phyloP scores from a whole-genome alignment of 2,113 vertebrate genomes.

The Gorsachius goisagi region DNA sequence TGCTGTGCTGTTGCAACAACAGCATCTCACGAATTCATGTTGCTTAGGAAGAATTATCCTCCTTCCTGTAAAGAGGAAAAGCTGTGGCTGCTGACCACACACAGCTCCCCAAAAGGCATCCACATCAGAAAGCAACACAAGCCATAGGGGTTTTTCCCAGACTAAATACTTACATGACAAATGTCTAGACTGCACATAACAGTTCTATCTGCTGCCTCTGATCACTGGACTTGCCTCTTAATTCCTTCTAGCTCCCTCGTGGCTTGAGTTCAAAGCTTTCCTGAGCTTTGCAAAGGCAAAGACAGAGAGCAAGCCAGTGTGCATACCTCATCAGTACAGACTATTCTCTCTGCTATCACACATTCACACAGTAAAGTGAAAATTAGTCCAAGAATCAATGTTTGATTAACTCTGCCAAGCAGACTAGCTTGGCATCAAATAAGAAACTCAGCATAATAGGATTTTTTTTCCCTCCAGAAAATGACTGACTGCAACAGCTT shows the following conservation, averaged over 20 bases:
- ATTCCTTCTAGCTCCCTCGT: neutral
- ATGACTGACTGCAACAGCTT: neutral
- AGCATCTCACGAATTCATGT: neutral
- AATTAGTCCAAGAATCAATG: conserved; percentile 32
- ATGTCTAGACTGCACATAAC: neutral
- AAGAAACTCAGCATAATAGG: conserved; percentile 15
- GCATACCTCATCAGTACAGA: neutral
- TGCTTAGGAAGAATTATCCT: neutral
- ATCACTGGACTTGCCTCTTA: neutral
- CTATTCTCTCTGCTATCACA: neutral
- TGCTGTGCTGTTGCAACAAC: neutral
- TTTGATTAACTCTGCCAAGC: conserved; percentile 49
- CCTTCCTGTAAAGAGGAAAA: neutral
- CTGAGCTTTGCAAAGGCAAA: neutral
- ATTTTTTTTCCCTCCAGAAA: neutral
- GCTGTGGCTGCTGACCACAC: neutral
- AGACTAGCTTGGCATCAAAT: neutral
- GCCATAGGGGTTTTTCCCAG: neutral
- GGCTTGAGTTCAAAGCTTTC: conserved; percentile 1
- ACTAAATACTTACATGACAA: neutral
- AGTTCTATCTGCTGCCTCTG: neutral
- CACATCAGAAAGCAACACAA: neutral
- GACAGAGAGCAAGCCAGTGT: neutral
- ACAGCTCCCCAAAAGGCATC: neutral
- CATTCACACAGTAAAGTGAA: conserved; percentile 27